Evolutionary conservation across 1,140 invertebrate genomes (phyloP), one percentile per base, ranked within the genome.

Genomic region (Cydia pomonella): DNA sequence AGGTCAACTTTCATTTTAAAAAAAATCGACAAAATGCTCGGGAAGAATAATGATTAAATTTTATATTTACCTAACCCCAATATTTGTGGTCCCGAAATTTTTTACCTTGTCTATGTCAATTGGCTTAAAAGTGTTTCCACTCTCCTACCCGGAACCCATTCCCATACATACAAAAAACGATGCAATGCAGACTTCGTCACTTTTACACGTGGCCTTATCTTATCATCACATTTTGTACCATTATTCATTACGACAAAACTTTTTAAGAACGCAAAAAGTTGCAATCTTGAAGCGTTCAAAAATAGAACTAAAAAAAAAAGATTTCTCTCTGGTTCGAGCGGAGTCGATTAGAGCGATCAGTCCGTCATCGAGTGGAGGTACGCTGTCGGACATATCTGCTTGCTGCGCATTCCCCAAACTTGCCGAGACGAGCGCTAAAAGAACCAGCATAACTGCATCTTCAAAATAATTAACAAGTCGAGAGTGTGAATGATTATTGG

Each of bases 151-250:
- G 64, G 64, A 69, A 69, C 64, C 64, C 64, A 69, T 69, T 69
- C 64, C 33, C 33, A 69, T 47, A 3, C 33, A 50, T 10, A 72
- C 73, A 75, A 83, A 81, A 82, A 84, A 71, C 74, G 79, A 82
- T 81, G 82, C 25, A 73, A 81, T 79, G 81, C 83, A 85, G 82
- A 80, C 77, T 72, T 74, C 73, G 47, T 64, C 63, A 59, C 62
- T 50, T 72, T 72, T 50, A 76, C 81, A 79, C 77, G 79, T 81
- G 81, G 73, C 64, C 23, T 78, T 84, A 85, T 82, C 83, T 87
- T 83, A 87, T 86, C 85, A 74, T 29, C 63, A 66, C 47, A 76
- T 79, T 79, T 83, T 79, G 74, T 80, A 75, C 75, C 75, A 79
- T 79, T 76, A 79, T 50, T 79, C 73, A 73, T 76, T 59, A 76